Conservation (phyloP, 2,113 vertebrate genomes). For the Hippocampus barbouri region DNA sequence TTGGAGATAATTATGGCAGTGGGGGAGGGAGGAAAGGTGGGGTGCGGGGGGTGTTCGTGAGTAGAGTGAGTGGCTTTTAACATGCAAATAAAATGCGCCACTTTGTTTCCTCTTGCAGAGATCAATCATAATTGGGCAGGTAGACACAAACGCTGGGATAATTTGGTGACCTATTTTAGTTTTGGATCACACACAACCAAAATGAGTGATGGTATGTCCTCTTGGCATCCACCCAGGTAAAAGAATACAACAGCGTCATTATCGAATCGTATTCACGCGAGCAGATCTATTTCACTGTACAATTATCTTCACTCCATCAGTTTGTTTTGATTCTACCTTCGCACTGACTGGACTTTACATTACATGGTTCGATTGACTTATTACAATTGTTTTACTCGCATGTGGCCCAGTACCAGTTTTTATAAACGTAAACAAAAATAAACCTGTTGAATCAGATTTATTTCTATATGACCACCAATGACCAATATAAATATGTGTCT, state of each 20-base stretch:
- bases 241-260: not conserved
- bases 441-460: no score
- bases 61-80: slow-evolving; percentile 60
- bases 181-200: slow-evolving; percentile 56
- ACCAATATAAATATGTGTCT: no score
- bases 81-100: slow-evolving; percentile 75
- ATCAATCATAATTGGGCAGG: slow-evolving; percentile 76
- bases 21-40: slow-evolving; percentile 17
- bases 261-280: not conserved
- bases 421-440: no score
- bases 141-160: slow-evolving; percentile 66
- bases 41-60: slow-evolving; percentile 29
- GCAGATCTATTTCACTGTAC: not conserved
- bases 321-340: not conserved
- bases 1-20: slow-evolving; percentile 70
- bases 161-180: slow-evolving; percentile 71
- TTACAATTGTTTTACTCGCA: not conserved
- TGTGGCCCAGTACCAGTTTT: no score
- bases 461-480: no score
- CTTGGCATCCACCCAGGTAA: not conserved
- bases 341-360: not conserved
- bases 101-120: slow-evolving; percentile 71
- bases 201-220: slow-evolving; percentile 2
- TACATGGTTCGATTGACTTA: not conserved
- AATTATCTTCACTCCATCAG: not conserved